Percentiles rank a stretch among this genome's conserved stretches.
phyloP scores from a whole-genome alignment of 2,888 invertebrate genomes.

The Macrostomum cliftonense region DNA sequence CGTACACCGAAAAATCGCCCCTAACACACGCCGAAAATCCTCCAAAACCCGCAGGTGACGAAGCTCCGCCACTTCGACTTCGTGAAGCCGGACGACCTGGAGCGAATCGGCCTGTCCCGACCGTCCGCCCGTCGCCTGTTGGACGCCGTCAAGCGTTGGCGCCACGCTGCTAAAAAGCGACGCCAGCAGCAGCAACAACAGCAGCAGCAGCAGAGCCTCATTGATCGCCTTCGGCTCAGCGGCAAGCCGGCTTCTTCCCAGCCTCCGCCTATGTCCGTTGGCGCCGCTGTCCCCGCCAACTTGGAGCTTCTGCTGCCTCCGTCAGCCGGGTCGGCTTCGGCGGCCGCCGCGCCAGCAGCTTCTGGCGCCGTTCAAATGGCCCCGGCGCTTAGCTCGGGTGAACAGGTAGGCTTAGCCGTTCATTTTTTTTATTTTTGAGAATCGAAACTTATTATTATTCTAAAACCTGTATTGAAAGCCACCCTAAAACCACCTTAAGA shows the following conservation, averaged over 20 bases:
- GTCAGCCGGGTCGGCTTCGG: neutral
- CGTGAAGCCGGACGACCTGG: constrained; percentile 81
- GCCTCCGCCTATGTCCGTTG: neutral
- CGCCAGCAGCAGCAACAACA: neutral
- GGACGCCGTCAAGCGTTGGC: constrained; percentile 67
- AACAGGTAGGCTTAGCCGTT: too few species aligned
- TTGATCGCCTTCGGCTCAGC: constrained; percentile 24
- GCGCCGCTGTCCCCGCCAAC: neutral
- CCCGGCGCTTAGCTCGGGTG: constrained; percentile 15
- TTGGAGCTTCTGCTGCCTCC: neutral
- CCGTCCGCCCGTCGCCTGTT: constrained; percentile 72
- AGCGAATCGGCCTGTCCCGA: constrained; percentile 77
- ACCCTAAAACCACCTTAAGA: too few species aligned
- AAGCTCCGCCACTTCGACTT: constrained; percentile 77
- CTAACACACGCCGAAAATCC: too few species aligned
- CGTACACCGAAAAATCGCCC: too few species aligned
- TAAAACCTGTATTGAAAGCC: too few species aligned
- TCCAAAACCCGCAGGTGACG: too few species aligned
- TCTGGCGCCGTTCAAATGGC: neutral
- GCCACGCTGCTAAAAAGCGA: constrained; percentile 33
- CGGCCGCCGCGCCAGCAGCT: neutral
- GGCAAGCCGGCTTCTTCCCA: constrained; percentile 15
- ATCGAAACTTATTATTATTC: too few species aligned
- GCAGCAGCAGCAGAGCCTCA: neutral
- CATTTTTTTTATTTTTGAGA: too few species aligned